These are phyloP conservation scores for Melanotaenia boesemani DNA, from an alignment of 2,797 vertebrate species.

Conservation along the genomic window DNA sequence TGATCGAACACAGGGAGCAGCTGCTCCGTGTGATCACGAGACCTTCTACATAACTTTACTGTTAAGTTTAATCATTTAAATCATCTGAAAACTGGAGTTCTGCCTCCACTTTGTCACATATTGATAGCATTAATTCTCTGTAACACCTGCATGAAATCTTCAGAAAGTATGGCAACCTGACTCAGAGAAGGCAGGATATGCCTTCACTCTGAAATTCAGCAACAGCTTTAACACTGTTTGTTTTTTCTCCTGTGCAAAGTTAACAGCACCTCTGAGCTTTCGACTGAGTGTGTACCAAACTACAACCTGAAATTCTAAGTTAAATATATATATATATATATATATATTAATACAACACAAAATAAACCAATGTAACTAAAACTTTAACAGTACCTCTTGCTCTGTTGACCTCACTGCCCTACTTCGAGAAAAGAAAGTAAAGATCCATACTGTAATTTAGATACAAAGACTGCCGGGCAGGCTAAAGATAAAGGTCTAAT, in stretches of 20 bases:
- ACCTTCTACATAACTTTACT: not conserved
- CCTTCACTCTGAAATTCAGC: not conserved
- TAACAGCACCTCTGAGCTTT: too few relatives aligned
- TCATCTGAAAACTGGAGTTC: conserved; percentile 9
- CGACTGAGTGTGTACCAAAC: too few relatives aligned
- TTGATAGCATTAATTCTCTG: not conserved
- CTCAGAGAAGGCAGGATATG: not conserved
- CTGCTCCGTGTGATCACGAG: not conserved
- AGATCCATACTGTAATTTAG: not conserved
- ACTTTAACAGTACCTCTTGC: not conserved
- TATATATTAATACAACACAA: not conserved
- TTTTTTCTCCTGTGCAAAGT: too few relatives aligned
- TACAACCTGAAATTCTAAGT: not conserved
- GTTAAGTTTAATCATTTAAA: conserved; percentile 6
- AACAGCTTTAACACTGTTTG: too few relatives aligned
- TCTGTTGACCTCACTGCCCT: not conserved
- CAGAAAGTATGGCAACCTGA: not conserved
- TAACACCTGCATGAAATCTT: not conserved
- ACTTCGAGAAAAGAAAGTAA: conserved; percentile 2
- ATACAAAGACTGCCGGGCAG: conserved; percentile 14
- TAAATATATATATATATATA: not conserved
- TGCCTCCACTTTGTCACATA: conserved; percentile 11
- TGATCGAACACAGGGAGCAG: not conserved
- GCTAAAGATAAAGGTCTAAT: conserved; percentile 24
- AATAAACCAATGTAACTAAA: not conserved